phyloP scores from a whole-genome alignment of 2,113 vertebrate genomes.

The Danionella cerebrum region DNA sequence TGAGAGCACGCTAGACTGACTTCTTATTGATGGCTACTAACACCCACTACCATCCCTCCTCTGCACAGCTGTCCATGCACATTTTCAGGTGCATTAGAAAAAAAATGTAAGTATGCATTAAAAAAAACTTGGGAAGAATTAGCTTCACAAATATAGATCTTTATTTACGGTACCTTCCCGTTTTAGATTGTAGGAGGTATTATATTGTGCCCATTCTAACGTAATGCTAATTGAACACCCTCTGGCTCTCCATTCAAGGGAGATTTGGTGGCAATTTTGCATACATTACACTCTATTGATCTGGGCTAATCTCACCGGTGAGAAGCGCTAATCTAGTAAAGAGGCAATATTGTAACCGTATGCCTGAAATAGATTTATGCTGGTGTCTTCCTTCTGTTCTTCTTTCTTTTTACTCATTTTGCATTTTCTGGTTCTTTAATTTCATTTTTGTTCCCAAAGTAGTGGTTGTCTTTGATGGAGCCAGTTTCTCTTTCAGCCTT shows the following conservation, averaged over 20 bases:
- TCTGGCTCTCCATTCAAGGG: constrained; percentile 26
- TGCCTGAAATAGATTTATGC: constrained; percentile 31
- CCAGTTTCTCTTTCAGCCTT: constrained; percentile 23
- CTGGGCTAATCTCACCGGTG: constrained; percentile 44
- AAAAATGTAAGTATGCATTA: not conserved
- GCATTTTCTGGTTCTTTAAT: not conserved
- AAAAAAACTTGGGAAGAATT: not conserved
- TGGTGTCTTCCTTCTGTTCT: not conserved
- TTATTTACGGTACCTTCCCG: constrained; percentile 11
- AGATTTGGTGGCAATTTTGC: constrained; percentile 40
- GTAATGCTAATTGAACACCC: constrained; percentile 36
- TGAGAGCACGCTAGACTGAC: no score
- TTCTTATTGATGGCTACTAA: no score
- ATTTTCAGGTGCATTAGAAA: no score
- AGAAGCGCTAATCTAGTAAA: constrained; percentile 47
- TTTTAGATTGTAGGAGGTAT: constrained; percentile 19
- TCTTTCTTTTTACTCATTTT: not conserved
- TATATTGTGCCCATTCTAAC: constrained; percentile 26
- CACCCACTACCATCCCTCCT: no score
- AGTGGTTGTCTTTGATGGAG: not conserved
- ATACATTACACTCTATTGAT: constrained; percentile 43
- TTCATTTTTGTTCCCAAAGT: not conserved
- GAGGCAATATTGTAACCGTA: constrained; percentile 42
- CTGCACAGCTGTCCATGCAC: no score
- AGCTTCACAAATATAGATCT: not conserved